Conservation (phyloP, 2,888 invertebrate species). For the Stenchaetothrips biformis region DNA sequence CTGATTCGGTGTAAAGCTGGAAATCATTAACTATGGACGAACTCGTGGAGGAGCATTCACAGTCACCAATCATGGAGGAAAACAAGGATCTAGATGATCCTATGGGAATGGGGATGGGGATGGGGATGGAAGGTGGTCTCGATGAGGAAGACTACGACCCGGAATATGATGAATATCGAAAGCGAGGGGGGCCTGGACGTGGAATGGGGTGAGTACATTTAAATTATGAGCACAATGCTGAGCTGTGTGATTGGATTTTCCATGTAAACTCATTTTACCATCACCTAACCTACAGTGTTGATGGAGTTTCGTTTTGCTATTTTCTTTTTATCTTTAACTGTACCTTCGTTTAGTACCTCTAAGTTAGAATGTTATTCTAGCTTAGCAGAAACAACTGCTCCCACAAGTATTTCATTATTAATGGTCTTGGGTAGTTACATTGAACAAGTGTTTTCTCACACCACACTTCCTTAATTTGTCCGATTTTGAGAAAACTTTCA, state of each 20-base stretch:
- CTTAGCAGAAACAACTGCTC: background rate
- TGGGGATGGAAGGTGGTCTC: conserved; percentile 17
- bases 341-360: background rate
- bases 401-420: background rate
- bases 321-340: background rate
- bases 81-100: background rate
- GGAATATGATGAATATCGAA: background rate
- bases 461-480: too few relatives aligned
- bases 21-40: background rate
- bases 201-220: conserved; percentile 48
- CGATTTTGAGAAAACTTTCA: too few relatives aligned
- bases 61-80: conserved; percentile 11
- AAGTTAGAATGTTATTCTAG: background rate
- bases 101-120: background rate
- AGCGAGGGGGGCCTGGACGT: conserved; percentile 56
- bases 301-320: background rate
- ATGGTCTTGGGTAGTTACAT: background rate
- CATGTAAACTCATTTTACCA: background rate
- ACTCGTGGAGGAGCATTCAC: background rate
- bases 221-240: conserved; percentile 45
- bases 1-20: too few relatives aligned
- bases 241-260: background rate
- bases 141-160: conserved; percentile 3
- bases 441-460: background rate
- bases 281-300: background rate